These are phyloP conservation scores for Notolabrus celidotus DNA, from an alignment of 2,797 vertebrate species.

Conservation along the genomic window DNA sequence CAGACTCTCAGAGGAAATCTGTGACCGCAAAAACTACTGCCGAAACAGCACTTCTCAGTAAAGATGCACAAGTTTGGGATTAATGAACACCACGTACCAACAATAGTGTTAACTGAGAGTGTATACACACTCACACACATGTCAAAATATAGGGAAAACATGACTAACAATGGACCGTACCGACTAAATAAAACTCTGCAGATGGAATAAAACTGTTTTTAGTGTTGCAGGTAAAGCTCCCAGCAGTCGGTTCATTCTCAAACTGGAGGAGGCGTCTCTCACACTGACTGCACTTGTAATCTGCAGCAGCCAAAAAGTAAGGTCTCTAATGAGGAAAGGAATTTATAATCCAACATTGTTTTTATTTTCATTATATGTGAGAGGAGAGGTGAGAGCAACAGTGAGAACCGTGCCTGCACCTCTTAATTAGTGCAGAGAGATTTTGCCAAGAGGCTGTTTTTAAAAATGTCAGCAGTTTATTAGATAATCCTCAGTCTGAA, in stretches of 20 bases:
- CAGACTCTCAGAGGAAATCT: slow-evolving; percentile 68
- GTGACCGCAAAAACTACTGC: slow-evolving; percentile 61
- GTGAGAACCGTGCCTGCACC: slow-evolving; percentile 12
- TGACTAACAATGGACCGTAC: slow-evolving; percentile 3
- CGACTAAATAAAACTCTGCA: slow-evolving; percentile 44
- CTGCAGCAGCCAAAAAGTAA: slow-evolving; percentile 27
- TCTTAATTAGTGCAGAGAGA: slow-evolving; percentile 43
- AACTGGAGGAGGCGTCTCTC: slow-evolving; percentile 19
- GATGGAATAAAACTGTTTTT: slow-evolving; percentile 20
- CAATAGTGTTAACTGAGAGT: neutral
- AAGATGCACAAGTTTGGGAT: slow-evolving; percentile 42
- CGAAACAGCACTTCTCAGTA: slow-evolving; percentile 51
- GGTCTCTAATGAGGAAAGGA: slow-evolving; percentile 21
- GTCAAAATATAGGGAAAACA: neutral
- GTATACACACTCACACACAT: neutral
- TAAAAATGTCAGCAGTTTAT: slow-evolving; percentile 20
- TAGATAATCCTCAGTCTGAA: slow-evolving; percentile 23
- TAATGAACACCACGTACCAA: slow-evolving; percentile 3
- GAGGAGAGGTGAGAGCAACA: slow-evolving; percentile 7
- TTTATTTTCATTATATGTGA: slow-evolving; percentile 31
- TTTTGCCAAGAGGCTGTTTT: slow-evolving; percentile 18
- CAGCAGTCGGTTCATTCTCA: slow-evolving; percentile 32
- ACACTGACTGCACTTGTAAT: slow-evolving; percentile 41
- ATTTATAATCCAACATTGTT: slow-evolving; percentile 45
- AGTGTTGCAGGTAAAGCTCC: slow-evolving; percentile 47